Percentiles rank a stretch among this genome's conserved stretches.
phyloP scores from a whole-genome alignment of 2,113 vertebrate genomes.

The Toxotes chatareus region DNA sequence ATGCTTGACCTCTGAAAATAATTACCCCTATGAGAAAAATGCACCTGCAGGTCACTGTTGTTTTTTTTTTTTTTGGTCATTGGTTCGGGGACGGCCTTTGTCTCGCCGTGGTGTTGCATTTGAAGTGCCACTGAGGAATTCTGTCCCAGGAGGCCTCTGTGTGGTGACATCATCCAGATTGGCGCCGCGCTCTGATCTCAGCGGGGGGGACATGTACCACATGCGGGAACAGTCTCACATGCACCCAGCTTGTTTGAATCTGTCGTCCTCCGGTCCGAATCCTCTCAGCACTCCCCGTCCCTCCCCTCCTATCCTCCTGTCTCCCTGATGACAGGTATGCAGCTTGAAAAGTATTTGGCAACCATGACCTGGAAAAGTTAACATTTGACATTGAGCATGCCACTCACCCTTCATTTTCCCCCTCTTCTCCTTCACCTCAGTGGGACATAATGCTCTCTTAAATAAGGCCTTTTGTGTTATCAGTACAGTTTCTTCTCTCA shows the following conservation, averaged over 20 bases:
- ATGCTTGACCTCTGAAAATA: constrained; percentile 58
- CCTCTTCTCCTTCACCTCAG: constrained; percentile 24
- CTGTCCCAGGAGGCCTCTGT: constrained; percentile 41
- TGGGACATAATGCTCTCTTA: constrained; percentile 36
- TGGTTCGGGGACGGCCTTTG: constrained; percentile 30
- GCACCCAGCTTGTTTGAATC: constrained; percentile 56
- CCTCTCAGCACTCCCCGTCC: constrained; percentile 38
- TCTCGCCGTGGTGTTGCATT: constrained; percentile 54
- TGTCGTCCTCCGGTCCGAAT: constrained; percentile 41
- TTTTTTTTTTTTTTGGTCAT: constrained; percentile 22
- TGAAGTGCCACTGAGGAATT: constrained; percentile 72
- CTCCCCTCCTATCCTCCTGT: neutral
- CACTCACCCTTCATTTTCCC: constrained; percentile 50
- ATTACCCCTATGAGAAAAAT: constrained; percentile 53
- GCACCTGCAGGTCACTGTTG: constrained; percentile 28
- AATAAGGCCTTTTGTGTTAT: constrained; percentile 46
- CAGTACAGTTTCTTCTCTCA: constrained; percentile 45
- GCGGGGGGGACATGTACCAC: neutral
- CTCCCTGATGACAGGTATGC: constrained; percentile 65
- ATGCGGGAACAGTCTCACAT: constrained; percentile 19
- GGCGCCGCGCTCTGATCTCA: constrained; percentile 33
- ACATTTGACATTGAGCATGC: constrained; percentile 73
- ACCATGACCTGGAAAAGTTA: constrained; percentile 69
- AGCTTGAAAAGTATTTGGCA: constrained; percentile 73
- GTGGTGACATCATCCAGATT: constrained; percentile 61